phyloP scores from a whole-genome alignment of 2,888 invertebrate species.

The Pantelozetes paolii region DNA sequence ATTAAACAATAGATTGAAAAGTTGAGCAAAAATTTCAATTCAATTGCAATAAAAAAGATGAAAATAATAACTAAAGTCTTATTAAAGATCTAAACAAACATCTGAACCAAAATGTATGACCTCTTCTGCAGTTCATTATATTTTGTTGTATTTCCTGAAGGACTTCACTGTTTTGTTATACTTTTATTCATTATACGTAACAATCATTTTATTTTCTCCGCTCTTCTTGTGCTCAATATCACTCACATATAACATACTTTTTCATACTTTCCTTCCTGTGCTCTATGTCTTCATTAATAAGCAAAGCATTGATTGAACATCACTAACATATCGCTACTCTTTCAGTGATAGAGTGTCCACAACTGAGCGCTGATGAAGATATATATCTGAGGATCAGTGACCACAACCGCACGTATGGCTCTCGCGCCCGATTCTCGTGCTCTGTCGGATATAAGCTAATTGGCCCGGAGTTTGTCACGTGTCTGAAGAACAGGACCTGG shows the following conservation, averaged over 20 bases:
- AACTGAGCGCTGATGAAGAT: slow-evolving; percentile 62
- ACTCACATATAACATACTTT: no score
- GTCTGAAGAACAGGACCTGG: slow-evolving; percentile 74
- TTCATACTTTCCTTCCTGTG: no score
- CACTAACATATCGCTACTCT: neutral
- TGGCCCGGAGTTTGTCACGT: slow-evolving; percentile 72
- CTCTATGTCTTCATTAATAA: neutral
- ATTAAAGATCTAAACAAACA: no score
- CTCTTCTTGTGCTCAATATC: no score
- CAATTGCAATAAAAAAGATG: no score
- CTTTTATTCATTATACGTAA: slow-evolving; percentile 1
- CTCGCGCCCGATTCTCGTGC: slow-evolving; percentile 74
- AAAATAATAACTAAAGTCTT: no score
- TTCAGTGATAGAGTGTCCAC: slow-evolving; percentile 64
- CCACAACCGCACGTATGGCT: slow-evolving; percentile 74
- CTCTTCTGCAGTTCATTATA: neutral
- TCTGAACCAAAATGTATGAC: neutral
- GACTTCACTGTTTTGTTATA: neutral
- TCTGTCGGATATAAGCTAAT: slow-evolving; percentile 74
- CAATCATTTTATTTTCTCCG: no score
- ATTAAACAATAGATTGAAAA: no score
- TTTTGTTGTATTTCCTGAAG: neutral
- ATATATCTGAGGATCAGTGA: slow-evolving; percentile 70
- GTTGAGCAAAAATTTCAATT: no score
- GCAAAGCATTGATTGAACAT: neutral